These are phyloP conservation scores for Atta texana DNA, from an alignment of 1,140 invertebrate genomes.

Conservation along the genomic window DNA sequence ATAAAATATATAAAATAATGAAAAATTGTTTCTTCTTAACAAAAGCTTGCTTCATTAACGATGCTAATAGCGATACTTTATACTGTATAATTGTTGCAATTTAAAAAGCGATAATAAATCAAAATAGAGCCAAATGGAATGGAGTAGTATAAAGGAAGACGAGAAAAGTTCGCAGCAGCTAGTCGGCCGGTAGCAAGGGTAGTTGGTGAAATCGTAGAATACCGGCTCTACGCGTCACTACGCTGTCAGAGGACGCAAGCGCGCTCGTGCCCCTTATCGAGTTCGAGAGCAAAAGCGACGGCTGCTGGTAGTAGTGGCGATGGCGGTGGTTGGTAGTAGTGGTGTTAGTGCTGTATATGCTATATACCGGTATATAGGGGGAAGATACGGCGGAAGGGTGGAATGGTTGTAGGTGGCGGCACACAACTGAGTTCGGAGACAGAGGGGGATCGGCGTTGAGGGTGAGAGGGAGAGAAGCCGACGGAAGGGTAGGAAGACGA, in stretches of 20 bases:
- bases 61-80: not conserved
- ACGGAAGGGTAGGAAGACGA: constrained; percentile 57
- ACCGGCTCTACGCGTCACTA: constrained; percentile 68
- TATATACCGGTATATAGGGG: constrained; percentile 38
- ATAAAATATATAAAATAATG: not conserved
- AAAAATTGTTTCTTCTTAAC: not conserved
- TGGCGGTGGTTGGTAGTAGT: constrained; percentile 16
- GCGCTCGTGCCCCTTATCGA: constrained; percentile 83
- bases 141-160: constrained; percentile 71
- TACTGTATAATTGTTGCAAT: not conserved
- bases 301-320: constrained; percentile 64
- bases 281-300: constrained; percentile 83
- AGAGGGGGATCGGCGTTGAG: constrained; percentile 48
- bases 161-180: constrained; percentile 33
- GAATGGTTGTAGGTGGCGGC: constrained; percentile 72
- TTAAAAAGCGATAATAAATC: not conserved
- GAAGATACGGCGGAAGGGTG: constrained; percentile 55
- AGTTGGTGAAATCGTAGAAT: constrained; percentile 79
- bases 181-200: constrained; percentile 69
- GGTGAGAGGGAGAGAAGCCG: constrained; percentile 36
- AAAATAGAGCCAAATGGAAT: constrained; percentile 18
- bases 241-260: constrained; percentile 74
- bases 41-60: not conserved
- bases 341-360: constrained; percentile 22
- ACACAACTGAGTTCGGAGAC: constrained; percentile 64